A percentile compares a stretch with the other conserved stretches of the same genome.
Conservation (phyloP, 2,888 invertebrate genomes). For the Diarsia rubi region DNA sequence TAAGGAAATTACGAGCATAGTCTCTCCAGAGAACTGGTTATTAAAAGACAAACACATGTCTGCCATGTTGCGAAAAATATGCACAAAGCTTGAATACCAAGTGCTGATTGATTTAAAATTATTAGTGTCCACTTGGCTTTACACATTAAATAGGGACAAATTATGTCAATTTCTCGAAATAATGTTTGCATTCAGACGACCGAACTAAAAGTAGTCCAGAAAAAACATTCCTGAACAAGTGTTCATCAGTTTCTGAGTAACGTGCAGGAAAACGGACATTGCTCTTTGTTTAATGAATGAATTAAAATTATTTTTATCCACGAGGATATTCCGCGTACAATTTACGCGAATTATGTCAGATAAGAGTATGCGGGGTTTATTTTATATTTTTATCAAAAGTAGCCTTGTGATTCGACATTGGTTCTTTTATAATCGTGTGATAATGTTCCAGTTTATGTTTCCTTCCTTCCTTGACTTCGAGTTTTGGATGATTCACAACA, state of each 20-base stretch:
- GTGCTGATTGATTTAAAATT: not conserved
- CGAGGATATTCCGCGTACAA: constrained; percentile 49
- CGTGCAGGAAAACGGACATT: constrained; percentile 63
- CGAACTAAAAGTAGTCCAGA: constrained; percentile 3
- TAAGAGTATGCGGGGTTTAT: constrained; percentile 55
- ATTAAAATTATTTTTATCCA: constrained; percentile 47
- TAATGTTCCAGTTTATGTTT: constrained; percentile 17
- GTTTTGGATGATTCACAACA: not conserved
- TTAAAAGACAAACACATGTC: not conserved
- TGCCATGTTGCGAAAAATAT: not conserved
- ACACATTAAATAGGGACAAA: not conserved
- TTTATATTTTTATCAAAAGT: constrained; percentile 46
- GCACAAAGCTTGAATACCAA: not conserved
- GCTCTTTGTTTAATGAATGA: constrained; percentile 45
- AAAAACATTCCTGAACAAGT: constrained; percentile 24
- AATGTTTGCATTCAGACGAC: not conserved
- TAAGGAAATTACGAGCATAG: no score
- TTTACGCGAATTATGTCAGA: constrained; percentile 55
- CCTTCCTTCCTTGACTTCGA: constrained; percentile 32
- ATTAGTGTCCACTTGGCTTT: not conserved
- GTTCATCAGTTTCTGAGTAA: constrained; percentile 55
- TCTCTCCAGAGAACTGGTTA: no score
- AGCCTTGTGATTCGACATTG: constrained; percentile 51
- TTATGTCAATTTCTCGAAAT: not conserved
- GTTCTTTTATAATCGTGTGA: constrained; percentile 9